phyloP scores from a whole-genome alignment of 1,140 invertebrate species.

The Drosophila littoralis region DNA sequence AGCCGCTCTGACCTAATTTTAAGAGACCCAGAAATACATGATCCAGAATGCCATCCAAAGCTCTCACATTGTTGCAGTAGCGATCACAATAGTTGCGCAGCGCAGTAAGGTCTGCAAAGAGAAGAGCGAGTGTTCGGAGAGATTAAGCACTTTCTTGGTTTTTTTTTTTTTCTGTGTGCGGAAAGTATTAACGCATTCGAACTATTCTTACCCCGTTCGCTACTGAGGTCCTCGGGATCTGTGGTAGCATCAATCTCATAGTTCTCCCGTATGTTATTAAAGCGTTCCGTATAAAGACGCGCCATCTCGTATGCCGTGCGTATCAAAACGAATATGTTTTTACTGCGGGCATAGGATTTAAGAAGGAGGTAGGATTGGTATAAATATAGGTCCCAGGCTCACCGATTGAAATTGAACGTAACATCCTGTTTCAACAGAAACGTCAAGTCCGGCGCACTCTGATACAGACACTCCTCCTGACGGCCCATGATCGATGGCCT shows the following conservation, averaged over 20 bases:
- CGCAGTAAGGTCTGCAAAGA: conserved; percentile 84
- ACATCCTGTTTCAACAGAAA: conserved; percentile 86
- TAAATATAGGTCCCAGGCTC: not conserved
- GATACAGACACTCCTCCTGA: conserved; percentile 86
- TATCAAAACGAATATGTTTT: conserved; percentile 62
- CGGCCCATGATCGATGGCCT: conserved; percentile 88
- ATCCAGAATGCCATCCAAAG: conserved; percentile 87
- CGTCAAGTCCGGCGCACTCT: conserved; percentile 85
- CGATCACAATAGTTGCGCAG: conserved; percentile 87
- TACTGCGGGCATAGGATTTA: conserved; percentile 27
- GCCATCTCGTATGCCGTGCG: conserved; percentile 86
- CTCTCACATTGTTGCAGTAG: conserved; percentile 87
- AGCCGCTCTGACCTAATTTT: conserved; percentile 88
- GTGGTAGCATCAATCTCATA: conserved; percentile 89
- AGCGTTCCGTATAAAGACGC: conserved; percentile 88
- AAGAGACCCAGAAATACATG: conserved; percentile 88
- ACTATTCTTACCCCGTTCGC: conserved; percentile 78
- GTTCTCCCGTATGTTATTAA: conserved; percentile 88
- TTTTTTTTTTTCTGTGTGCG: too few relatives aligned
- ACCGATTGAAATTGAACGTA: conserved; percentile 85
- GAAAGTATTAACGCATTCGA: too few relatives aligned
- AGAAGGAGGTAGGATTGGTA: not conserved
- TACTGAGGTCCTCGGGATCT: conserved; percentile 86
- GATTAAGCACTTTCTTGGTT: too few relatives aligned
- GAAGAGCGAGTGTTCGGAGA: too few relatives aligned